Percentiles rank a stretch among this genome's conserved stretches.
Conservation (phyloP, 2,797 vertebrate species). For the Sebastes baramenuke region DNA sequence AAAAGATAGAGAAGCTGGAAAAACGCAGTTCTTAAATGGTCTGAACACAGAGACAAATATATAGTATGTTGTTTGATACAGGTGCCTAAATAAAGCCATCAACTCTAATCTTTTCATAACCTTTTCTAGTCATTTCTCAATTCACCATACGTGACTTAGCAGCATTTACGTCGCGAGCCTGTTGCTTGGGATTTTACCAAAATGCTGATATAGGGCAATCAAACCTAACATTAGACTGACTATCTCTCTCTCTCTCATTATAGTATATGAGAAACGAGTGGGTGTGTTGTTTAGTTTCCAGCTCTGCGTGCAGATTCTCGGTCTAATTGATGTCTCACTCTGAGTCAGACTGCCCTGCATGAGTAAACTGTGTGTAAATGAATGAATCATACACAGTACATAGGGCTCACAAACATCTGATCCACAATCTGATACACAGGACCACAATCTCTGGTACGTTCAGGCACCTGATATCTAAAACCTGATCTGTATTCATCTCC, state of each 20-base stretch:
- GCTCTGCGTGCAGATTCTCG: slow-evolving; percentile 26
- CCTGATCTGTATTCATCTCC: slow-evolving; percentile 24
- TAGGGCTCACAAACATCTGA: slow-evolving; percentile 29
- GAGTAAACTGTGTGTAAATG: slow-evolving; percentile 29
- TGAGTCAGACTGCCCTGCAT: slow-evolving; percentile 55
- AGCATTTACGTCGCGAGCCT: background rate
- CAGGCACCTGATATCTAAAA: slow-evolving; percentile 30
- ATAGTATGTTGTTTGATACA: background rate
- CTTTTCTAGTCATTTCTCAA: background rate
- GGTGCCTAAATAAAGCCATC: background rate
- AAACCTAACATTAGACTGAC: slow-evolving; percentile 18
- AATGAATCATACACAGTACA: slow-evolving; percentile 42
- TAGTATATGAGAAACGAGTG: slow-evolving; percentile 40
- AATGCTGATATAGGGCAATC: slow-evolving; percentile 17
- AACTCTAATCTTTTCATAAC: background rate
- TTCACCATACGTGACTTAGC: background rate
- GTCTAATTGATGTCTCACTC: slow-evolving; percentile 43
- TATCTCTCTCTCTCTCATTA: slow-evolving; percentile 25
- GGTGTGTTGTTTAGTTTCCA: slow-evolving; percentile 54
- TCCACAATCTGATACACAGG: slow-evolving; percentile 7
- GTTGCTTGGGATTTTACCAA: background rate
- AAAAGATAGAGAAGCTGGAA: background rate
- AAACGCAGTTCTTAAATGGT: background rate
- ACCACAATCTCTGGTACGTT: background rate
- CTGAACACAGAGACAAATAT: background rate